Conservation (phyloP, 2,113 vertebrate species). For the Numenius arquata region DNA sequence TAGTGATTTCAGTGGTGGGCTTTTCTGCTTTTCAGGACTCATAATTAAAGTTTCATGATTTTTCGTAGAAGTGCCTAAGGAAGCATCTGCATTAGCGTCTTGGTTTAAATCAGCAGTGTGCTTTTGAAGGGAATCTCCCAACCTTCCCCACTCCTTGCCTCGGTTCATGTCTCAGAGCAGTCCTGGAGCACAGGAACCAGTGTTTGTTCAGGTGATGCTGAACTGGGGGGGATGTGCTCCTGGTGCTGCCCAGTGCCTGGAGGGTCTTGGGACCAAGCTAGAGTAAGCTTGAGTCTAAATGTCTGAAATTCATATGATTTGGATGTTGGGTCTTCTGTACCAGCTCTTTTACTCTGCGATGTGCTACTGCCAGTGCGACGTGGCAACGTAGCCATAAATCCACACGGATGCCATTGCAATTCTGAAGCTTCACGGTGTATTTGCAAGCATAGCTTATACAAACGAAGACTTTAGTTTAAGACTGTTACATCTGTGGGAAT, state of each 20-base stretch:
- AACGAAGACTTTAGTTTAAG: background rate
- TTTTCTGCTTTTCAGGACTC: background rate
- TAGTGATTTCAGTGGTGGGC: background rate
- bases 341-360: background rate
- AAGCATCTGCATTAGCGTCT: background rate
- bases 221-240: background rate
- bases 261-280: background rate
- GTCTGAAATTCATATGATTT: fast-evolving
- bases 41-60: background rate
- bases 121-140: background rate
- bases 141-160: background rate
- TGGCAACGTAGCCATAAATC: background rate
- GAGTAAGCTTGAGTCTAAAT: background rate
- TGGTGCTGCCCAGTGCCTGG: background rate
- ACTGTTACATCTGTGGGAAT: background rate
- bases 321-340: fast-evolving
- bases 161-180: fast-evolving
- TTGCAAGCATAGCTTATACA: background rate
- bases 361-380: background rate
- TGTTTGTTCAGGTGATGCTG: background rate
- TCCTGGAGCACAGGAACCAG: background rate
- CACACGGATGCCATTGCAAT: fast-evolving
- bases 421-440: background rate
- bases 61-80: background rate
- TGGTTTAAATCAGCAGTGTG: background rate